Evolutionary conservation across 2,797 vertebrate species (phyloP).

Genomic region (Brachyalestes nurse): DNA sequence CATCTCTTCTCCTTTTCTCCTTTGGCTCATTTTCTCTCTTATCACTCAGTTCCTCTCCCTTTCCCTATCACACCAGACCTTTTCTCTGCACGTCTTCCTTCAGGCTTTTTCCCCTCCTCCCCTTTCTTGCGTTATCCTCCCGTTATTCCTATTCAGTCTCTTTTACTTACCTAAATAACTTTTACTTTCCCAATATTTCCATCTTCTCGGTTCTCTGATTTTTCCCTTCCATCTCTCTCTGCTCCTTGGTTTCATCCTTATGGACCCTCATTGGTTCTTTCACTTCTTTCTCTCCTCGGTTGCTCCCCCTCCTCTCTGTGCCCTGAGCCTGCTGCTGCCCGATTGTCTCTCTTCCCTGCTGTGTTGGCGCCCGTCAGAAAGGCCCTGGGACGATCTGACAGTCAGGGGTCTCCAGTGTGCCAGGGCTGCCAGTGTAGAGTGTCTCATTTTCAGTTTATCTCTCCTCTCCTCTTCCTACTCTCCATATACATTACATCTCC

Average conservation of each 20-base stretch:
- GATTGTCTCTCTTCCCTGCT: slow-evolving; percentile 80
- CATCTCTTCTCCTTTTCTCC: slow-evolving; percentile 55
- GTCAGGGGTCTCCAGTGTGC: slow-evolving; percentile 66
- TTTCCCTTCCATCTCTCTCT: slow-evolving; percentile 50
- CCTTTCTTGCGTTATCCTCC: slow-evolving; percentile 36
- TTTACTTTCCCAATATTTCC: slow-evolving; percentile 55
- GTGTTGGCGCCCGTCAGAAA: slow-evolving; percentile 81
- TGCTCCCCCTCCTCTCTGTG: slow-evolving; percentile 29
- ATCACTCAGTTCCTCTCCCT: background rate
- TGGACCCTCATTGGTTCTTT: slow-evolving; percentile 42
- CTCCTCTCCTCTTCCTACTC: background rate
- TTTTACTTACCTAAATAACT: slow-evolving; percentile 52
- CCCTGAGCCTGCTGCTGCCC: slow-evolving; percentile 74
- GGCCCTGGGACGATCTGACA: slow-evolving; percentile 74
- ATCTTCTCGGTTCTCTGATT: background rate
- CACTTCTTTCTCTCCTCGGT: slow-evolving; percentile 57
- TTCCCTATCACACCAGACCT: background rate
- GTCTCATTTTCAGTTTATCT: slow-evolving; percentile 21
- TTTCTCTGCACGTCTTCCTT: slow-evolving; percentile 12
- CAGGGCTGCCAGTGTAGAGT: slow-evolving; percentile 36
- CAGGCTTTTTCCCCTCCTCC: slow-evolving; percentile 36
- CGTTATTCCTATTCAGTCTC: slow-evolving; percentile 51
- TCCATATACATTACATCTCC: background rate
- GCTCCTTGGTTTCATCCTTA: slow-evolving; percentile 18
- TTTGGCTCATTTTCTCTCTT: slow-evolving; percentile 45